These are phyloP conservation scores for Cryptocheilus praepositus DNA, from an alignment of 2,888 invertebrate genomes.

Conservation along the genomic window DNA sequence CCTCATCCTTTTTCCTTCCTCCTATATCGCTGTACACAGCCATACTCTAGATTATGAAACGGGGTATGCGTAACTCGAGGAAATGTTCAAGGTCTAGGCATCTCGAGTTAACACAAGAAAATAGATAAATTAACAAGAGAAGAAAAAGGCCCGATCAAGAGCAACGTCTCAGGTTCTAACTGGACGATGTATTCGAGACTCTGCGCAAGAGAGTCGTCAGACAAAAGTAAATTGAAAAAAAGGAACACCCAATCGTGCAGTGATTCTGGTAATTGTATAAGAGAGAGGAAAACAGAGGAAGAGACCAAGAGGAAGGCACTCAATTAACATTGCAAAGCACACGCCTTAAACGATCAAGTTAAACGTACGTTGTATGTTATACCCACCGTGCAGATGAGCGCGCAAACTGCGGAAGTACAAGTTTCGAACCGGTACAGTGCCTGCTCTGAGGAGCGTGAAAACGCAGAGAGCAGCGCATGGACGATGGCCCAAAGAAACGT, in stretches of 20 bases:
- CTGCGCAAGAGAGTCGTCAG: too few species aligned
- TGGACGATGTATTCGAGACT: slow-evolving; percentile 1
- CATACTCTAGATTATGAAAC: slow-evolving; percentile 9
- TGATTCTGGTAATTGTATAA: slow-evolving; percentile 22
- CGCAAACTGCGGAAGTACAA: slow-evolving; percentile 16
- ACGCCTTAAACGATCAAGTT: slow-evolving; percentile 31
- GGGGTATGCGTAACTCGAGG: background rate
- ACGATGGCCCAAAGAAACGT: too few species aligned
- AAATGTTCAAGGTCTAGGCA: background rate
- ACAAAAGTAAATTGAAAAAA: background rate
- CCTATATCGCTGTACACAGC: background rate
- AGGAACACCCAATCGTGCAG: slow-evolving; percentile 36
- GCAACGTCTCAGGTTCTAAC: too few species aligned
- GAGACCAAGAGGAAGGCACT: slow-evolving; percentile 17
- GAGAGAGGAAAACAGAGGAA: slow-evolving; percentile 12
- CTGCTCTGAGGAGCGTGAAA: slow-evolving; percentile 17
- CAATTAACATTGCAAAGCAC: slow-evolving; percentile 39
- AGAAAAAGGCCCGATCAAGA: background rate
- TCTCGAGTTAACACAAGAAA: background rate
- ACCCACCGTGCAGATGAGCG: slow-evolving; percentile 34
- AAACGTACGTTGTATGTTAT: slow-evolving; percentile 23
- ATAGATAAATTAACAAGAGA: background rate
- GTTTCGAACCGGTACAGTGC: slow-evolving; percentile 17
- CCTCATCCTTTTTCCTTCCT: background rate
- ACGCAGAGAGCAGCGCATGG: background rate